Evolutionary conservation across 2,113 vertebrate species (phyloP).

Genomic region (Sitta europaea): DNA sequence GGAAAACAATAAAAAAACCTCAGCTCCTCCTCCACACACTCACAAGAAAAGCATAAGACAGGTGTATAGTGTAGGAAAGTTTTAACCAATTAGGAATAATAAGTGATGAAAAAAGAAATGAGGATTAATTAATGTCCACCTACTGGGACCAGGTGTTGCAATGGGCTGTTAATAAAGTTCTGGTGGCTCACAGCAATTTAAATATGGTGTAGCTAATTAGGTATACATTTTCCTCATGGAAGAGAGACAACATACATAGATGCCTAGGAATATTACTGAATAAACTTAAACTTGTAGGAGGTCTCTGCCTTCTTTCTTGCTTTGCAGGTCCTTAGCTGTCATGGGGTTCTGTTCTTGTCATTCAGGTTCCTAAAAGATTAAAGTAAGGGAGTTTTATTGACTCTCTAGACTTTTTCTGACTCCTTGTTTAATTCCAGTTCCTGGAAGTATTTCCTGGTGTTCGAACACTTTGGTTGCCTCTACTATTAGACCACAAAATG

Average conservation of each 20-base stretch:
- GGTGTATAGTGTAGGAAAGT: background rate
- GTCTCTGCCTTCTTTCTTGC: background rate
- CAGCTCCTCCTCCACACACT: background rate
- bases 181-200: background rate
- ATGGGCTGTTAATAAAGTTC: background rate
- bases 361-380: background rate
- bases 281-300: background rate
- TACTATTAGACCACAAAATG: background rate
- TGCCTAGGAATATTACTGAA: background rate
- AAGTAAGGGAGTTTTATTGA: background rate
- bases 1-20: background rate
- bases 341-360: background rate
- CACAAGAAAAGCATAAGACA: background rate
- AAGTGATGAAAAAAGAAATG: background rate
- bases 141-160: background rate
- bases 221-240: background rate
- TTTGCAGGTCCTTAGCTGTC: background rate
- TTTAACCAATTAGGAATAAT: background rate
- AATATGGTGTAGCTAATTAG: background rate
- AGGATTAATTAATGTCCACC: background rate
- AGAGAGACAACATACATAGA: background rate
- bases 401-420: background rate
- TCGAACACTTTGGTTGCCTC: background rate
- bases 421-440: background rate
- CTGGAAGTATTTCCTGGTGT: background rate